Conservation (phyloP, 2,797 vertebrate genomes). For the Hypotaenidia philippensis region DNA sequence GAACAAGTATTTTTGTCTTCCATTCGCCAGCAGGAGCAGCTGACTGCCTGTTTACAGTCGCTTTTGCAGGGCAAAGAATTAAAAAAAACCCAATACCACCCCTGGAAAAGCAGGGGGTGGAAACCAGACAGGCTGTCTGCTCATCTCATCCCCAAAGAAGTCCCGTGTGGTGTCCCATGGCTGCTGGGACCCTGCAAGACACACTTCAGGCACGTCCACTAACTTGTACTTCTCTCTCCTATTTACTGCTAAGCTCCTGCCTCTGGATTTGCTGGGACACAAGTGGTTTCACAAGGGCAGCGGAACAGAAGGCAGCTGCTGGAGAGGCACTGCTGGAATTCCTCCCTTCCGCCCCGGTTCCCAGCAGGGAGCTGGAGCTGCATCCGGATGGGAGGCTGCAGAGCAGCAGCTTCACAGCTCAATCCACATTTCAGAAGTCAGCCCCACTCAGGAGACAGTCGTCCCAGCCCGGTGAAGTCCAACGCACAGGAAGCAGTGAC, state of each 20-base stretch:
- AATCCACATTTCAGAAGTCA: neutral
- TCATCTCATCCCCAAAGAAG: neutral
- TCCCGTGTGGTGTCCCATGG: neutral
- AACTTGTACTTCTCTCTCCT: neutral
- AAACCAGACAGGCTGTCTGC: neutral
- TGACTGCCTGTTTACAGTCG: neutral
- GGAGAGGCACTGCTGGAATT: neutral
- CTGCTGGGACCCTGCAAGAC: neutral
- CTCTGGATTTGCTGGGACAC: neutral
- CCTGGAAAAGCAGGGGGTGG: neutral
- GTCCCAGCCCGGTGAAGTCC: neutral
- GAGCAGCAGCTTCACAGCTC: neutral
- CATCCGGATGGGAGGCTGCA: no score
- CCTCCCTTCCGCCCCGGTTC: fast-evolving
- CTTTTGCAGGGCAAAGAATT: neutral
- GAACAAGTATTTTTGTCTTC: neutral
- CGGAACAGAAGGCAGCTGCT: neutral
- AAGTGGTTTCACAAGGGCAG: neutral
- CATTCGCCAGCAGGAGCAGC: neutral
- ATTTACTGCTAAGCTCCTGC: neutral
- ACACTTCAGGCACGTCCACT: neutral
- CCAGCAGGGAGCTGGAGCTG: fast-evolving
- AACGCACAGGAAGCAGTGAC: neutral
- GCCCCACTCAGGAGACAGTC: neutral
- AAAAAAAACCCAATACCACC: neutral